Percentiles rank a stretch among this genome's conserved stretches.
phyloP scores from a whole-genome alignment of 2,888 invertebrate genomes.

The Harpagoxenus sublaevis region DNA sequence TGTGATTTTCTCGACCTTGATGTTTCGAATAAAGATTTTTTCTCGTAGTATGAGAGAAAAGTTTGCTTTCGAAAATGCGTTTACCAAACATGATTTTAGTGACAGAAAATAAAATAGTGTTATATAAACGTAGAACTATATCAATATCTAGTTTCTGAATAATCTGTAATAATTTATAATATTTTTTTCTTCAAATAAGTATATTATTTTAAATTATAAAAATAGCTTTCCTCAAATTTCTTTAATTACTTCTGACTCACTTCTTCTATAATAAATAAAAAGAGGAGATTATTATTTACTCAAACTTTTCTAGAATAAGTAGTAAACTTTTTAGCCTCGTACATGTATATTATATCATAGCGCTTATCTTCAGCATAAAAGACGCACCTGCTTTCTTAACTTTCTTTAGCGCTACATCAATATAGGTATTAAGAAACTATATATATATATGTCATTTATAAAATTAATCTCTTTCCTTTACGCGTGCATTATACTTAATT shows the following conservation, averaged over 20 bases:
- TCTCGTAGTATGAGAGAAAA: background rate
- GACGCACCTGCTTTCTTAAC: conserved; percentile 43
- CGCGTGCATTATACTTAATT: background rate
- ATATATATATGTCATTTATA: conserved; percentile 38
- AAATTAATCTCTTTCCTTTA: conserved; percentile 17
- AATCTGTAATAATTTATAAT: conserved; percentile 4
- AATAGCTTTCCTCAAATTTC: background rate
- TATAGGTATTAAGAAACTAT: conserved; percentile 18
- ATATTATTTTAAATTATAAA: background rate
- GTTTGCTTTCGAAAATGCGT: background rate
- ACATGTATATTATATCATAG: conserved; percentile 10
- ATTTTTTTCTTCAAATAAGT: background rate
- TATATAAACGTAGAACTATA: background rate
- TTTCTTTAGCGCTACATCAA: conserved; percentile 33
- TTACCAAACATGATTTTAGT: conserved; percentile 4
- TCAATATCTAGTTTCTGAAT: background rate
- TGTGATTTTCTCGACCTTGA: conserved; percentile 16
- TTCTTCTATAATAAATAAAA: conserved; percentile 16
- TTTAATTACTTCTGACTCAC: conserved; percentile 5
- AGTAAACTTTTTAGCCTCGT: conserved; percentile 28
- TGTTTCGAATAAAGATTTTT: conserved; percentile 9
- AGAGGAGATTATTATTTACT: conserved; percentile 31
- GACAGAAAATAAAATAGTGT: conserved; percentile 1
- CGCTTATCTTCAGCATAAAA: conserved; percentile 24
- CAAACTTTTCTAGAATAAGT: conserved; percentile 4